phyloP scores from a whole-genome alignment of 2,797 vertebrate species.

The Amniataba percoides region DNA sequence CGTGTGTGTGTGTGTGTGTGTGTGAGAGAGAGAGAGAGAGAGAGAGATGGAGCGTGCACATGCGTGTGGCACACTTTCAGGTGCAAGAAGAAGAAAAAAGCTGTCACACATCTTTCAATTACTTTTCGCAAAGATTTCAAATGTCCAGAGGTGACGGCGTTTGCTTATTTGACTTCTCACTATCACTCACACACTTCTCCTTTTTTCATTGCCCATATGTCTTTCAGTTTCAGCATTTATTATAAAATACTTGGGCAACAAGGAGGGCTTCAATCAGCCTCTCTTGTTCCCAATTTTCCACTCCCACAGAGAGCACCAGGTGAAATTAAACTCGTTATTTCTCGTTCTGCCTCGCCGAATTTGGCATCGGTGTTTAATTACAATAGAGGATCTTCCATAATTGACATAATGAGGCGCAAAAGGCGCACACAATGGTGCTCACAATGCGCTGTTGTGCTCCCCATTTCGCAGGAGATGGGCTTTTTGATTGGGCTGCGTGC shows the following conservation, averaged over 20 bases:
- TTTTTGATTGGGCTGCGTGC: slow-evolving; percentile 80
- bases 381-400: slow-evolving; percentile 79
- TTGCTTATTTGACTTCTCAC: not conserved
- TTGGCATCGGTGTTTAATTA: slow-evolving; percentile 82
- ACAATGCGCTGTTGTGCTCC: slow-evolving; percentile 82
- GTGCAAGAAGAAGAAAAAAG: not conserved
- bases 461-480: slow-evolving; percentile 76
- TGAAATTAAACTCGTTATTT: slow-evolving; percentile 75
- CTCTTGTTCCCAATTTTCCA: slow-evolving; percentile 59
- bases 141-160: not conserved
- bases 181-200: not conserved
- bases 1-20: slow-evolving; percentile 48
- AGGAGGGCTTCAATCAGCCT: slow-evolving; percentile 24
- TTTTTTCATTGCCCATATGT: not conserved
- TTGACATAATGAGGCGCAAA: slow-evolving; percentile 84
- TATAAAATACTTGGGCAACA: not conserved
- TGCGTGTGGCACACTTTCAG: slow-evolving; percentile 41
- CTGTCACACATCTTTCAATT: not conserved
- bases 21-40: not conserved
- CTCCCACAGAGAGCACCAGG: slow-evolving; percentile 71
- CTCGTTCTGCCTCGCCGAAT: slow-evolving; percentile 65
- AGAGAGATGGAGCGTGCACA: not conserved
- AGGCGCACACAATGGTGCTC: slow-evolving; percentile 73
- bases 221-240: not conserved
- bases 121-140: not conserved